Base-by-base conservation (phyloP, 2,797 vertebrate species). In the Choloepus didactylus region DNA sequence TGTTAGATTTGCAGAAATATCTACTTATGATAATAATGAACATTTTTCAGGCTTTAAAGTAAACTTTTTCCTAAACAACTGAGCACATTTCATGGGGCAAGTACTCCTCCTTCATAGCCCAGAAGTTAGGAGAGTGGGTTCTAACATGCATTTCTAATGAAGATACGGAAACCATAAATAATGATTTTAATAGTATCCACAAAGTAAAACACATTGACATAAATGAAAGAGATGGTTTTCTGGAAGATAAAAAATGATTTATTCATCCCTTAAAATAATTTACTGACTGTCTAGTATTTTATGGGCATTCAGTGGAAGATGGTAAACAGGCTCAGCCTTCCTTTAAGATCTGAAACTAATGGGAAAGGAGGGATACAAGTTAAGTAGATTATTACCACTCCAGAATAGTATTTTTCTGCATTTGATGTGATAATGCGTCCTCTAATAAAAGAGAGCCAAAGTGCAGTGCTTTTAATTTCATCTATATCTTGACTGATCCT, bases 211-310 rank as follows among this genome's bases (percentile, higher is more conserved):
- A 54, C 44, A n/a, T 21, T 51, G 38, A 35, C 19, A 51, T 35
- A 60, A 70, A 73, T 51, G 35, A 54, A 41, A 35, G 60, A 87
- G 62, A 76, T 70, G 11, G 31, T 60, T 76, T 93, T 67, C 60
- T 60, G 7, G 11, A 31, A 69, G 21, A 23, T 44, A 14, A 66
- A 14, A 60, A n/a, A 51, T 89, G 9, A 60, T 29, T 54, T 14
- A 87, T 38, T 91, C 23, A 51, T 60, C 73, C 64, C 59, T 81
- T 81, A n/a, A 60, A 84, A 93, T 67, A 90, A 75, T 80, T 46
- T 83, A n/a, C 79, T 82, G 15, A 62, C 44, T 51, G 1, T 44
- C 18, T 59, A 59, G 14, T 77, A 18, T 77, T 76, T 70, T 87
- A 62, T 72, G 25, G 44, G 3, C 31, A 85, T 51, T 70, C 38